Evolutionary conservation across 2,797 vertebrate genomes (phyloP).

Genomic region (Amazonetta brasiliensis): DNA sequence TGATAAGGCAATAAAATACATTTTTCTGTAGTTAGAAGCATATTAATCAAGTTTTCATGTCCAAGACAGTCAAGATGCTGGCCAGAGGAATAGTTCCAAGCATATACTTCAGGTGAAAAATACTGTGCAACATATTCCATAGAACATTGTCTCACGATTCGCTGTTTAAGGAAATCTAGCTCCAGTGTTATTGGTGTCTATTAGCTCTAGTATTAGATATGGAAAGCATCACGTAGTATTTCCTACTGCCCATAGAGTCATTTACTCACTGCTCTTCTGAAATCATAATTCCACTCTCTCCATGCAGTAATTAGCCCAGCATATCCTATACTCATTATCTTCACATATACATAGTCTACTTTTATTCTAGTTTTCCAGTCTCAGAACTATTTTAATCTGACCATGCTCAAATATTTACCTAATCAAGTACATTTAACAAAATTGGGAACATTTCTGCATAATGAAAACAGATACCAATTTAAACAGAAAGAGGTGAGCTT

Average conservation of each 20-base stretch:
- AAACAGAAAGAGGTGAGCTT: neutral
- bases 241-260: neutral
- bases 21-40: neutral
- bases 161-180: neutral
- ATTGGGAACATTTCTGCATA: neutral
- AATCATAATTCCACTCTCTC: neutral
- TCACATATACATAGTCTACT: neutral
- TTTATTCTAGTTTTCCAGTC: neutral
- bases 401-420: neutral
- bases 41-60: neutral
- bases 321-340: neutral
- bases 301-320: neutral
- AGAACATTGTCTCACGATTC: neutral
- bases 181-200: neutral
- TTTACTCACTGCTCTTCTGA: neutral
- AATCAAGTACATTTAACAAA: neutral
- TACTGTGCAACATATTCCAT: neutral
- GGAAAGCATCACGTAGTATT: neutral
- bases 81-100: neutral
- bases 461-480: no score
- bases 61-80: neutral
- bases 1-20: neutral
- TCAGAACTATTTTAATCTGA: neutral
- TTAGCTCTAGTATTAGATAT: neutral
- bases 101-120: neutral